These are phyloP conservation scores for Cephus pygmeus DNA, from an alignment of 2,888 invertebrate species.

Conservation along the genomic window DNA sequence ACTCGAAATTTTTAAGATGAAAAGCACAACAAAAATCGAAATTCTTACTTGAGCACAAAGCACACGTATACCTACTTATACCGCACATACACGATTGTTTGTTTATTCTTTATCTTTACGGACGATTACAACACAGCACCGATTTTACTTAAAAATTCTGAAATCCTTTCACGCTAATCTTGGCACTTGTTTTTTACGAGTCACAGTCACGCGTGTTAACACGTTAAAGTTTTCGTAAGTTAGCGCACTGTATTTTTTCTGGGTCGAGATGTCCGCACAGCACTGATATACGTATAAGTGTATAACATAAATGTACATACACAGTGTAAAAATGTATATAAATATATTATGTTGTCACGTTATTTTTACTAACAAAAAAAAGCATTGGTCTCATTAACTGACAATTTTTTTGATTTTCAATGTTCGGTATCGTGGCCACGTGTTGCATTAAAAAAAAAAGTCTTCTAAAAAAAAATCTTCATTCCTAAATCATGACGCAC, in stretches of 20 bases:
- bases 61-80: background rate
- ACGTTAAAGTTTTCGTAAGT: background rate
- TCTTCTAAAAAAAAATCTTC: background rate
- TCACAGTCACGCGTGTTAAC: background rate
- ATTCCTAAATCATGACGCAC: too few relatives aligned
- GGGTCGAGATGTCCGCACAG: slow-evolving; percentile 55
- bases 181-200: background rate
- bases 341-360: background rate
- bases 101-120: background rate
- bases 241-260: slow-evolving; percentile 21
- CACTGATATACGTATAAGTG: slow-evolving; percentile 39
- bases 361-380: background rate
- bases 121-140: background rate
- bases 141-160: background rate
- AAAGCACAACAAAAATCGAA: background rate
- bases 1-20: background rate
- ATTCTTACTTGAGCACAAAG: background rate
- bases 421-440: background rate
- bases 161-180: background rate
- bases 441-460: background rate
- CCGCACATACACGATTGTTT: background rate
- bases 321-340: background rate
- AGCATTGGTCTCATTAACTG: background rate
- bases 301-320: slow-evolving; percentile 16
- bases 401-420: background rate